Evolutionary conservation across 2,113 vertebrate genomes (phyloP).

Genomic region (Pedionomus torquatus): DNA sequence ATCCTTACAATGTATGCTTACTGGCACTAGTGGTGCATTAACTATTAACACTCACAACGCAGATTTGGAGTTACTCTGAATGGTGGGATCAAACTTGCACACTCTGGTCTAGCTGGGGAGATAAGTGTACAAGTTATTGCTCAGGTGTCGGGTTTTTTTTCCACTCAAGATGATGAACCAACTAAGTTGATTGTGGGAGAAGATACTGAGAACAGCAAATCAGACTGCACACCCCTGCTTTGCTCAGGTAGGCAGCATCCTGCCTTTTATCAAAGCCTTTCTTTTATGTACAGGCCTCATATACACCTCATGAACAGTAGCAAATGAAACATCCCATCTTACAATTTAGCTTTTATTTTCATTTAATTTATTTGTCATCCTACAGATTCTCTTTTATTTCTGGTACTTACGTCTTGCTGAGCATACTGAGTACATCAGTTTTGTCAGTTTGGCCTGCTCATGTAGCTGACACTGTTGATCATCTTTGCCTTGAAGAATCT

Average conservation of each 20-base stretch:
- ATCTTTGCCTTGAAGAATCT: not conserved
- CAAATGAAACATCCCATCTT: not conserved
- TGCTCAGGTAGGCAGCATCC: not conserved
- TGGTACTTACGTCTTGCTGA: not conserved
- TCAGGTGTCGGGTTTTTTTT: not conserved
- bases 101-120: not conserved
- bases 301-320: not conserved
- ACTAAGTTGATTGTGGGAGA: not conserved
- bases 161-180: not conserved
- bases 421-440: not conserved
- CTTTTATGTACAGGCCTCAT: not conserved
- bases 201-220: not conserved
- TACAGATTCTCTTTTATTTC: not conserved
- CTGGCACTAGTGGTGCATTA: not conserved
- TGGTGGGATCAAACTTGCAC: not conserved
- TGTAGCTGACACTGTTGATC: not conserved
- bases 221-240: not conserved
- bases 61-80: not conserved
- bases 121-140: not conserved
- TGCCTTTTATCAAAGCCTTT: not conserved
- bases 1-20: not conserved
- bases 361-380: not conserved
- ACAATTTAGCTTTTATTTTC: not conserved
- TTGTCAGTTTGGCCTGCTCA: not conserved
- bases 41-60: not conserved